phyloP scores from a whole-genome alignment of 2,113 vertebrate species.

The Poicephalus meyeri region DNA sequence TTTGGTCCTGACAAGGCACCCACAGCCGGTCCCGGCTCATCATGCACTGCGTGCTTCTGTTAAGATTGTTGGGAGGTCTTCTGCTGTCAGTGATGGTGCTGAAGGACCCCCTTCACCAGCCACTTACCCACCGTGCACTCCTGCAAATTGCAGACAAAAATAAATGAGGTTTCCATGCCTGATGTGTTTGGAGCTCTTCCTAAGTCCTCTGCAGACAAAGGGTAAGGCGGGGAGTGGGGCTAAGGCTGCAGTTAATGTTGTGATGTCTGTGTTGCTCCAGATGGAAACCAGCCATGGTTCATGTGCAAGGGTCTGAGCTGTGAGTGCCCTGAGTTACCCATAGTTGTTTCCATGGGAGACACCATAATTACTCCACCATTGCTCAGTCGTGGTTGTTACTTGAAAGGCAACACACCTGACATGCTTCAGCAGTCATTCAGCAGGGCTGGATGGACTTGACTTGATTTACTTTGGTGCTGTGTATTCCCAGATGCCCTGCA shows the following conservation, averaged over 20 bases:
- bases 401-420: neutral
- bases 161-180: neutral
- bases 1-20: neutral
- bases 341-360: neutral
- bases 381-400: neutral
- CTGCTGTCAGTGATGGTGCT: neutral
- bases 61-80: neutral
- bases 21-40: neutral
- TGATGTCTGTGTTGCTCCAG: accelerated
- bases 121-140: neutral
- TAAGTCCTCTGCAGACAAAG: neutral
- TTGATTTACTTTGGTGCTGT: neutral
- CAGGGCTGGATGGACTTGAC: neutral
- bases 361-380: neutral
- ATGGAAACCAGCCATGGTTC: neutral
- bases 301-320: neutral
- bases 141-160: neutral
- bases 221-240: neutral
- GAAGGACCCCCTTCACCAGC: neutral
- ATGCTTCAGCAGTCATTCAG: neutral
- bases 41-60: accelerated
- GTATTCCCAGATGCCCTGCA: neutral
- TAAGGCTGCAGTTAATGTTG: accelerated
- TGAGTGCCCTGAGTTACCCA: neutral
- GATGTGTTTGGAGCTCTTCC: neutral